Evolutionary conservation across 1,140 invertebrate species (phyloP), one percentile per base, ranked within the genome.

Genomic region (Ostrea denselamellosa): DNA sequence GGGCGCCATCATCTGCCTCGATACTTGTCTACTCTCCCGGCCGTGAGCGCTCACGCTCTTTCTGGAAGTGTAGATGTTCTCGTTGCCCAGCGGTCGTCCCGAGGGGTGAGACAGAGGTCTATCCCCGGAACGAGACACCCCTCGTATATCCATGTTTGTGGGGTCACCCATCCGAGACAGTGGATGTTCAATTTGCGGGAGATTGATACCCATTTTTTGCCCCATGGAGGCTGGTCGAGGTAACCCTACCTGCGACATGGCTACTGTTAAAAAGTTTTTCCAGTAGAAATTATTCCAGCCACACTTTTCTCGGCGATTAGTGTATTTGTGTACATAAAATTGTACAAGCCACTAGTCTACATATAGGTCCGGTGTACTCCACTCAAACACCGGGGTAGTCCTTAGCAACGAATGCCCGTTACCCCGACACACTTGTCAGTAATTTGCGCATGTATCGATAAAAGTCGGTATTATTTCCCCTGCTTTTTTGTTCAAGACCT

Each of bases 161-260:
- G 93, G 93, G 86, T 93, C 92, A 58, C 87, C 89, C 92, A 94
- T 90, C 44, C 92, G 87, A 25, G 93, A 93, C 54, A 94, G 44
- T 12, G 93, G 93, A 87, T 94, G 93, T 83, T 92, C 89, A 85
- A 94, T 94, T 52, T 92, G 90, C 12, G 93, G 93, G 54, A 94
- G 83, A 9, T 85, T 89, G 8, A 92, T 85, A 7, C 91, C 89
- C n/a, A 86, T 71, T 62, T 86, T 88, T 22, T 87, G 82, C 82
- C 88, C 89, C 87, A 91, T 77, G 58, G 90, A 90, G 52, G 91
- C 90, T 77, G 92, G 89, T 81, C 91, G 90, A 58, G 91, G 88
- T 71, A 92, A 83, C 34, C 92, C 92, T 28, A 92, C 92, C 83
- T 93, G 92, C 34, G 92, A 92, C 92, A 93, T 93, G 8, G 65